Evolutionary conservation across 2,113 vertebrate genomes (phyloP), one percentile per base, ranked within the genome.

Genomic region (Siniperca knerii): DNA sequence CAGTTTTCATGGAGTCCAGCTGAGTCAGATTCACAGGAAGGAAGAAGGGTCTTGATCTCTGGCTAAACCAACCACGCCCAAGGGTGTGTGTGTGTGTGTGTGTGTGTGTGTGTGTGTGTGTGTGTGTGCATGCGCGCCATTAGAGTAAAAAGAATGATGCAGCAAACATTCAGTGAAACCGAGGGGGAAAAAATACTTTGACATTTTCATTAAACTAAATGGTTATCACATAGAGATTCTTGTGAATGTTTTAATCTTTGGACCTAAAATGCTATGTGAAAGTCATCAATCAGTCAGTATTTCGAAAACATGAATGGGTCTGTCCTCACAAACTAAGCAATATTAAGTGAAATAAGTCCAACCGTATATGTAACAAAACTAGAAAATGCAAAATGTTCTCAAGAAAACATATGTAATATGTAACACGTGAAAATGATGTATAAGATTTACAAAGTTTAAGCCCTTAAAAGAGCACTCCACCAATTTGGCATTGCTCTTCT

Each of bases 1-100:
- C 25, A 33, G 44, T 44, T 74, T 64, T 79, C 16, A 54, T 50
- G 8, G 25, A 61, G 10, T 55, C 60, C 54, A 35, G 46, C 29
- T 83, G 61, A 77, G 33, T 83, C 52, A 52, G 42, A 70, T 67
- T 75, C 16, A 68, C 54, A 58, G 23, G 77, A 79, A 77, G 77
- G 61, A 72, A 64, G 37, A 18, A 9, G 25, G 66, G 60, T 67
- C 48, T 57, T 75, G 54, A 83, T 60, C 58, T 69, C 16, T 64
- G 33, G 46, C 1, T 73, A 20, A 57, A 54, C 20, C 40, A 50
- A 50, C 48, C 65, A 58, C 40, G 11, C 84, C 74, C 77, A 40
- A 15, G 54, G 20, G 3, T 11, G 40, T n/a, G 1, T 55, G 29
- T 69, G 16, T 69, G 55, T 73, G 16, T 58, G 64, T 64, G 44